Conservation (phyloP, 2,888 invertebrate species). For the Sminthurides aquaticus region DNA sequence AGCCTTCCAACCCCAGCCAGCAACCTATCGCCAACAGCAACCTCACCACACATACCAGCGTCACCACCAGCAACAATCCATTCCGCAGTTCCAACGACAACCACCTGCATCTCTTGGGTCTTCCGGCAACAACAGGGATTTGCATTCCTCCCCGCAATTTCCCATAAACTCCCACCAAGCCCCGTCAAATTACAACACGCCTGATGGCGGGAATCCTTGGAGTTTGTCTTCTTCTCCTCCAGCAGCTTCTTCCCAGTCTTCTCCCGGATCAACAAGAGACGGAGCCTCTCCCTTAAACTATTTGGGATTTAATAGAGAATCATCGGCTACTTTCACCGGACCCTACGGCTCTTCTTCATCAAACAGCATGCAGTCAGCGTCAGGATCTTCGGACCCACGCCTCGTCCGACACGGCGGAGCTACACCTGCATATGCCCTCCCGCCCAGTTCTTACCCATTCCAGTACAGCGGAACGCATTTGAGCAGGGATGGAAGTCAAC, state of each 20-base stretch:
- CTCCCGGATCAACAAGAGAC: background rate
- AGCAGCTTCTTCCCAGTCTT: background rate
- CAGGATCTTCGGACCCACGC: background rate
- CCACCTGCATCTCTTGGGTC: background rate
- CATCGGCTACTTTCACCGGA: background rate
- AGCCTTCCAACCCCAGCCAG: too few relatives aligned
- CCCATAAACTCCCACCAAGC: too few relatives aligned
- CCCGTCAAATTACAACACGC: background rate
- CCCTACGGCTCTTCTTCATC: background rate
- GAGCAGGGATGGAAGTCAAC: background rate
- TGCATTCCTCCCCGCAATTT: too few relatives aligned
- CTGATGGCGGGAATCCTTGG: background rate
- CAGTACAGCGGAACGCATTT: background rate
- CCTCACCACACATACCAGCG: too few relatives aligned
- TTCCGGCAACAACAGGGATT: background rate
- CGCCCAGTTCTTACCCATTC: background rate
- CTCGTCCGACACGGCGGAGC: background rate
- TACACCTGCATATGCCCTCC: background rate
- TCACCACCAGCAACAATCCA: background rate
- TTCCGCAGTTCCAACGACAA: background rate
- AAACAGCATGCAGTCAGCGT: background rate
- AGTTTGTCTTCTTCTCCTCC: background rate
- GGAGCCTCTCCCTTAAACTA: background rate
- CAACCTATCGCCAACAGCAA: too few relatives aligned
- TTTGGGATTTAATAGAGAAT: background rate